Base-by-base conservation (phyloP, 2,113 vertebrate genomes). In the Tonatia bakeri region DNA sequence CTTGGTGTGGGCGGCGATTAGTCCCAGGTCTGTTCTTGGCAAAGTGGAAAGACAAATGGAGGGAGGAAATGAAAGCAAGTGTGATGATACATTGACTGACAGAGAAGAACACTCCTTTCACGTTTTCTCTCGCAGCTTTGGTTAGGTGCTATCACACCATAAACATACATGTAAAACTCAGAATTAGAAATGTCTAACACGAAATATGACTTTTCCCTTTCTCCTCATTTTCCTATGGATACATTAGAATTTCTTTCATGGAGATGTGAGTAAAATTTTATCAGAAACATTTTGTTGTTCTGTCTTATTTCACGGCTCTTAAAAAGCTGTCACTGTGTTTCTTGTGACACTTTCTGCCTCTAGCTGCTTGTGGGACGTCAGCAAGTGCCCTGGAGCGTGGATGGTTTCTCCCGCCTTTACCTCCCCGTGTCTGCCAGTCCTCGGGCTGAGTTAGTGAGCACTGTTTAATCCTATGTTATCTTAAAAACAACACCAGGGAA, bases 1-100 rank as follows among this genome's bases (percentile, higher is more conserved):
- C 17, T 67, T 28, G 67, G 67, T 26, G 54, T 95, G 83, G 96
- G 95, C 50, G 86, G 65, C 5, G 61, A 75, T 89, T 59, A 64
- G 82, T 72, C 67, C 40, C 59, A 73, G 79, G 85, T 83, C 87
- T 84, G 67, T 88, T 96, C 94, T 59, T 77, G 50, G 96, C 82
- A 86, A 69, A 52, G 40, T 61, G 91, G 33, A 84, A 80, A 96
- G 92, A 40, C 64, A 90, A 94, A 81, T 38, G 88, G 76, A 38
- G 70, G 65, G 26, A 77, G 65, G 47, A 45, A 87, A 50, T 0
- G 70, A 75, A 79, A 56, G 65, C 79, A 31, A 43, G 19, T 10
- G 75, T 50, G 52, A 45, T 15, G 65, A 70, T 59, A 17, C 69
- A 38, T 26, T 56, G 24, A 40, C 73, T 54, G 84, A 20, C 26